phyloP scores from a whole-genome alignment of 2,888 invertebrate genomes.

The Teleiodes luculella region DNA sequence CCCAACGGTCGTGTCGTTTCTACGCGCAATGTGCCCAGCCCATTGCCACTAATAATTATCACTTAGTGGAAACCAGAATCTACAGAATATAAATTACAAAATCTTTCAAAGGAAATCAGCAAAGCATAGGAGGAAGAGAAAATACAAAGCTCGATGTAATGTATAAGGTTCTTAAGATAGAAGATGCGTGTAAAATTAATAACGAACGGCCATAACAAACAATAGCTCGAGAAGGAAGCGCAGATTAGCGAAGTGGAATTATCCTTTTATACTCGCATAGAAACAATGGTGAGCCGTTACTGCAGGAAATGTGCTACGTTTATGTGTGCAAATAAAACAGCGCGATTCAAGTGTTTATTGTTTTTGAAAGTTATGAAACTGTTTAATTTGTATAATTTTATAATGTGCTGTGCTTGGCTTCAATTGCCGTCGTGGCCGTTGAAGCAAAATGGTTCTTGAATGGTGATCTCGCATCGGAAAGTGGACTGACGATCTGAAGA shows the following conservation, averaged over 20 bases:
- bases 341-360: neutral
- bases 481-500: too few relatives aligned
- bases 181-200: conserved; percentile 18
- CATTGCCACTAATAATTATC: too few relatives aligned
- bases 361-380: neutral
- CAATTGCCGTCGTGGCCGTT: too few relatives aligned
- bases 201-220: conserved; percentile 18
- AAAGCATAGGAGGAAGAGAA: neutral
- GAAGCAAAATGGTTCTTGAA: too few relatives aligned
- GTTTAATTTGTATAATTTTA: too few relatives aligned
- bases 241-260: conserved; percentile 23
- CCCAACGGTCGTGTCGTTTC: too few relatives aligned
- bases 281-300: conserved; percentile 4
- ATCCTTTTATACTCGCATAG: conserved; percentile 14
- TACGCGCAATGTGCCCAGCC: too few relatives aligned
- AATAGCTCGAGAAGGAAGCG: conserved; percentile 20
- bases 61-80: too few relatives aligned
- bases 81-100: too few relatives aligned
- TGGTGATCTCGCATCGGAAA: too few relatives aligned
- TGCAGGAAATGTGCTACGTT: neutral
- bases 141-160: neutral
- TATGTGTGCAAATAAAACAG: neutral
- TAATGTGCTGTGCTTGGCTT: too few relatives aligned
- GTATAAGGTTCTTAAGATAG: neutral
- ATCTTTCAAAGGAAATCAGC: too few relatives aligned